phyloP scores from a whole-genome alignment of 23 tunicate species.

The Oikopleura albicans region DNA sequence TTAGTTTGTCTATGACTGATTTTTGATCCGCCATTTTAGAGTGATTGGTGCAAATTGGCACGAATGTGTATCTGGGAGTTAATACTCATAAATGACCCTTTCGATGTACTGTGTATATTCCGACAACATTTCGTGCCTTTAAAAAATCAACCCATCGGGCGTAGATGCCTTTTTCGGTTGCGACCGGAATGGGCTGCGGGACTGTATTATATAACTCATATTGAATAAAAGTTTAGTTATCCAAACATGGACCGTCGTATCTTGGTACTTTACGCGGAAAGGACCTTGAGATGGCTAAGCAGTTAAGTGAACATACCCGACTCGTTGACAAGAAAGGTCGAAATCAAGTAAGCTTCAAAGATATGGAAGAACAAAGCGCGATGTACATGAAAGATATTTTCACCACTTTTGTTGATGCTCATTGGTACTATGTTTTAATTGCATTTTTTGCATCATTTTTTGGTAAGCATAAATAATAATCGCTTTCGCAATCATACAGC shows the following conservation, averaged over 20 bases:
- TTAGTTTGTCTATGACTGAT: too few relatives aligned
- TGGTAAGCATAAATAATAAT: background rate
- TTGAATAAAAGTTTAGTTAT: background rate
- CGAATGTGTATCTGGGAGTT: too few relatives aligned
- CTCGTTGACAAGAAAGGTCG: slow-evolving; percentile 13
- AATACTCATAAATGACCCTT: too few relatives aligned
- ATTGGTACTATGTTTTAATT: slow-evolving; percentile 14
- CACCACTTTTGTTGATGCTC: slow-evolving; percentile 17
- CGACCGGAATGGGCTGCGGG: too few relatives aligned
- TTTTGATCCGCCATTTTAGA: too few relatives aligned
- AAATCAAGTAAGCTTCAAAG: slow-evolving; percentile 9
- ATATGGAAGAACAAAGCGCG: slow-evolving; percentile 5
- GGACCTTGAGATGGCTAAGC: slow-evolving; percentile 13
- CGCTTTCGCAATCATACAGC: background rate
- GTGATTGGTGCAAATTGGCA: too few relatives aligned
- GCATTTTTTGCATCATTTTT: slow-evolving; percentile 12
- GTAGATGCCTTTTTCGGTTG: too few relatives aligned
- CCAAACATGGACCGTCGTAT: slow-evolving; percentile 10
- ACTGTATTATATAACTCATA: too few relatives aligned
- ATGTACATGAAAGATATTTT: slow-evolving; percentile 16
- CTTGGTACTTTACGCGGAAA: slow-evolving; percentile 14
- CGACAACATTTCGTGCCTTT: too few relatives aligned
- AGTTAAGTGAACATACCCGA: background rate
- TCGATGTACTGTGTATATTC: too few relatives aligned
- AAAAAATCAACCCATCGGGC: too few relatives aligned